These are phyloP conservation scores for Drosophila melanosoma DNA, from an alignment of 2,888 invertebrate genomes.

Conservation along the genomic window DNA sequence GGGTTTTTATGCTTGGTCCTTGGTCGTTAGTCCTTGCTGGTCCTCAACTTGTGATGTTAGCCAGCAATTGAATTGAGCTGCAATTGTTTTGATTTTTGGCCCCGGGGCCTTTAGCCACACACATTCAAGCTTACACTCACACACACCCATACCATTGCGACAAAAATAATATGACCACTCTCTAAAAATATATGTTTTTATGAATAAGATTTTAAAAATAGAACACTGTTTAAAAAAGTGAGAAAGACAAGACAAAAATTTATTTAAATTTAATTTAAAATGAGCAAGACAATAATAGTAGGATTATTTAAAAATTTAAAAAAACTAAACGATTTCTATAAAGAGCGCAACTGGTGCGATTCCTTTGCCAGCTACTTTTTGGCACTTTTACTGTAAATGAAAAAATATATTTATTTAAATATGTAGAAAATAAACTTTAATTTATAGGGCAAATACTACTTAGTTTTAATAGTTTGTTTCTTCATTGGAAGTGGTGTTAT, in stretches of 20 bases:
- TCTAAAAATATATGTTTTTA: background rate
- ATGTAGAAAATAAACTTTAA: background rate
- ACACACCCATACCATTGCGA: constrained; percentile 1
- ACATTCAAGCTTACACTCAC: constrained; percentile 24
- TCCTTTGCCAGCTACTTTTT: background rate
- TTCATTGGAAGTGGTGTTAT: background rate
- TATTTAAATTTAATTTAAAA: background rate
- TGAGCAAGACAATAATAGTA: too few relatives aligned
- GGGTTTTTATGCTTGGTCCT: constrained; percentile 24
- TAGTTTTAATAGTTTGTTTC: background rate
- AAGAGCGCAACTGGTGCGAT: background rate
- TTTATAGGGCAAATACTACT: background rate
- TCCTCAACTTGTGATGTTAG: constrained; percentile 26
- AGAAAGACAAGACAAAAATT: background rate
- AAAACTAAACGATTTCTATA: background rate
- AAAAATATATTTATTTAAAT: background rate
- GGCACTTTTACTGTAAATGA: too few relatives aligned
- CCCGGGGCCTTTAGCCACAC: constrained; percentile 60
- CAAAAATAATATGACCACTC: background rate
- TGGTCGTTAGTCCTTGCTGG: constrained; percentile 16
- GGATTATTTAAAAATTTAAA: too few relatives aligned
- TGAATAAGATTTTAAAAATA: background rate
- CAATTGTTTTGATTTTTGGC: constrained; percentile 77
- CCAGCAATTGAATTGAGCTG: constrained; percentile 75
- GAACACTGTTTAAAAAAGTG: background rate